Conservation (phyloP, 1,140 invertebrate species). For the Dryas iulia region DNA sequence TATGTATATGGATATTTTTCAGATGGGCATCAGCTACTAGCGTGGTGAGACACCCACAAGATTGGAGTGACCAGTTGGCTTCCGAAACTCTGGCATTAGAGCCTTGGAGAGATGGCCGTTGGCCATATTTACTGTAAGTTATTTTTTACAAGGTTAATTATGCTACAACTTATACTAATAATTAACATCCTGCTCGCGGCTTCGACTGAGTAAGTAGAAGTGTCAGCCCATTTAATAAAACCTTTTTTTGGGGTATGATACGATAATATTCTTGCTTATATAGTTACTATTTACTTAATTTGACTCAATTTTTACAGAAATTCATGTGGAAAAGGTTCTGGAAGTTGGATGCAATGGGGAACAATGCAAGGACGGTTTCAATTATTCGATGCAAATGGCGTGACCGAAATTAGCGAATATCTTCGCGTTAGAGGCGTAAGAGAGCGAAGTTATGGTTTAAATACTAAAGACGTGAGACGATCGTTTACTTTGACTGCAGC, state of each 20-base stretch:
- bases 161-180: too few species aligned
- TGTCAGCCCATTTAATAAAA: too few species aligned
- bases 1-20: not conserved
- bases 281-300: not conserved
- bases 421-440: conserved; percentile 79
- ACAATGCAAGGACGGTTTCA: conserved; percentile 56
- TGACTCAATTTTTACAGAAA: conserved; percentile 35
- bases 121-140: conserved; percentile 58
- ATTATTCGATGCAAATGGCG: conserved; percentile 44
- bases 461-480: conserved; percentile 45
- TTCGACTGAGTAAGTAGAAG: too few species aligned
- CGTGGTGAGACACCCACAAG: conserved; percentile 73
- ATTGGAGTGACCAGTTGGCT: conserved; percentile 75
- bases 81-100: conserved; percentile 81
- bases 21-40: conserved; percentile 61
- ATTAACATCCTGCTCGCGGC: too few species aligned
- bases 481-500: conserved; percentile 55
- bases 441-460: conserved; percentile 57
- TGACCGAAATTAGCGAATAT: conserved; percentile 42
- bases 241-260: too few species aligned
- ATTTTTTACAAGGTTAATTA: not conserved
- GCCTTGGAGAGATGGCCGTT: conserved; percentile 74
- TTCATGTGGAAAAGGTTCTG: conserved; percentile 41
- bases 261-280: too few species aligned
- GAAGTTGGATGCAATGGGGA: conserved; percentile 62